Conservation (phyloP, 2,113 vertebrate genomes). For the Zosterops japonicus region DNA sequence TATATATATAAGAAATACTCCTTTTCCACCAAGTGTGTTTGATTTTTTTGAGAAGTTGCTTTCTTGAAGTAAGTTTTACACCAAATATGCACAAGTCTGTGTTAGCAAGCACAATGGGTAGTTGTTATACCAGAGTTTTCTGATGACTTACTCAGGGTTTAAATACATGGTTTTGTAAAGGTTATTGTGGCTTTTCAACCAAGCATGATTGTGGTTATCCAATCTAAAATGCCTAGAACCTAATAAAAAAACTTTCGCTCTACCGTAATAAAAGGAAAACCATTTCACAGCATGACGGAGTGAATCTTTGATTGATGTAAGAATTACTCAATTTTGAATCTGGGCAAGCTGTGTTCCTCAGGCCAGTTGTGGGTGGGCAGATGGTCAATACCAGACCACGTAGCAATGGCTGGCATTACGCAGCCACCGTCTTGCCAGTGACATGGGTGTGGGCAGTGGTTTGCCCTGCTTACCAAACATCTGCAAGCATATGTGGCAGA, state of each 20-base stretch:
- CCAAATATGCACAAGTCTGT: neutral
- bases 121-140: neutral
- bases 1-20: neutral
- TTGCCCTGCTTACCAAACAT: neutral
- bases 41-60: neutral
- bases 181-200: neutral
- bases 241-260: neutral
- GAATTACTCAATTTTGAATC: neutral
- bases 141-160: neutral
- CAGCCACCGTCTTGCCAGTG: neutral
- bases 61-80: neutral
- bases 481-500: neutral
- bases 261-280: neutral
- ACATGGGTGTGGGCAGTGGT: neutral
- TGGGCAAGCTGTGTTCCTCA: neutral
- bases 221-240: neutral
- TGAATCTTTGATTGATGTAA: neutral
- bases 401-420: accelerated
- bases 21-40: neutral
- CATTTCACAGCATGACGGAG: accelerated
- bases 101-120: neutral
- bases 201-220: neutral
- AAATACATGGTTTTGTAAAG: neutral
- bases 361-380: neutral
- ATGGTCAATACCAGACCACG: accelerated